Conservation (phyloP, 2,797 vertebrate genomes). For the Amniataba percoides region DNA sequence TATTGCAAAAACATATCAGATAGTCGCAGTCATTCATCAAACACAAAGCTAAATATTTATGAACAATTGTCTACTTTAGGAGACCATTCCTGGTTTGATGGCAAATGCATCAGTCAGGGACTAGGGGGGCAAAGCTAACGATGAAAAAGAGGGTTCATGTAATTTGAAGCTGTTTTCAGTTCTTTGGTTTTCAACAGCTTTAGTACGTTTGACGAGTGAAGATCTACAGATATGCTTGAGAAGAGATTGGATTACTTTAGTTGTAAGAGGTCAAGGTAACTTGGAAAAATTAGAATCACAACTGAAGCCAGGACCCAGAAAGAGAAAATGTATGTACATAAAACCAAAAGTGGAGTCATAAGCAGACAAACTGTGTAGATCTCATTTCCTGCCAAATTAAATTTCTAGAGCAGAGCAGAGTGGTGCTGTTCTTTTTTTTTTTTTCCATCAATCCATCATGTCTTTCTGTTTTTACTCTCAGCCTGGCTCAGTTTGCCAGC, state of each 20-base stretch:
- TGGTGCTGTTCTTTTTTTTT: background rate
- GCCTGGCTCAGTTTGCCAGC: conserved; percentile 14
- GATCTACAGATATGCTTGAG: conserved; percentile 63
- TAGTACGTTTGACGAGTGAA: conserved; percentile 58
- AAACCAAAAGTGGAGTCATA: conserved; percentile 20
- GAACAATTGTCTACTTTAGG: conserved; percentile 50
- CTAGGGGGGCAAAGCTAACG: conserved; percentile 32
- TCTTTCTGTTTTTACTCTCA: conserved; percentile 30
- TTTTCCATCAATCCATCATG: conserved; percentile 48
- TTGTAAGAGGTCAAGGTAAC: conserved; percentile 47
- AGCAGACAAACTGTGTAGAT: conserved; percentile 47
- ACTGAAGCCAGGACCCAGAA: conserved; percentile 41
- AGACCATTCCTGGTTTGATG: conserved; percentile 36
- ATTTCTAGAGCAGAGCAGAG: conserved; percentile 9
- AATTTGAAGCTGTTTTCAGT: conserved; percentile 38
- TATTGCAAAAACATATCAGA: conserved; percentile 59
- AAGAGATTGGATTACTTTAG: conserved; percentile 54
- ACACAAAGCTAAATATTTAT: conserved; percentile 57
- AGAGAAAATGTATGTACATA: conserved; percentile 36
- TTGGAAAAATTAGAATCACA: conserved; percentile 51
- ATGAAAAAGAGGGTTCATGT: conserved; percentile 35
- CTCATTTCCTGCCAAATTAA: conserved; percentile 54
- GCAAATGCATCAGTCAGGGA: conserved; percentile 22
- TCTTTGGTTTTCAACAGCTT: conserved; percentile 43
- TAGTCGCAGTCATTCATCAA: conserved; percentile 61